Conservation (phyloP, 1,140 invertebrate genomes). For the Dreissena polymorpha region DNA sequence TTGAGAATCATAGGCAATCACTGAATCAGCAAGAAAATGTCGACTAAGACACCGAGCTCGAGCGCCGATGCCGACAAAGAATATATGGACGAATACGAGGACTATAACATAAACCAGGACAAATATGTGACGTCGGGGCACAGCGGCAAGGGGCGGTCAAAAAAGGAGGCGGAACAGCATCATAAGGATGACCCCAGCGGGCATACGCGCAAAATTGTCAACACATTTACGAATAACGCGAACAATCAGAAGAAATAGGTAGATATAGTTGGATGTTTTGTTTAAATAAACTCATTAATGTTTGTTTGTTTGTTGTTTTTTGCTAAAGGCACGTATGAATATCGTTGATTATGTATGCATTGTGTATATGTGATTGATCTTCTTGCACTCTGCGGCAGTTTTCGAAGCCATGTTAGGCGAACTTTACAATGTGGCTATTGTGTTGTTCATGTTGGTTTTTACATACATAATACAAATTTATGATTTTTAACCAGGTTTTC, state of each 20-base stretch:
- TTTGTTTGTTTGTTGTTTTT: too few species aligned
- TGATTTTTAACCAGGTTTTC: too few species aligned
- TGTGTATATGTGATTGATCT: too few species aligned
- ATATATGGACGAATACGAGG: constrained; percentile 72
- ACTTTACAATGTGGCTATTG: too few species aligned
- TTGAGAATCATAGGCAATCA: too few species aligned
- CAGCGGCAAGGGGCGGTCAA: constrained; percentile 75
- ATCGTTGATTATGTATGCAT: too few species aligned
- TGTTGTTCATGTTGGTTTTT: too few species aligned
- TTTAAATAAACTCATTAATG: too few species aligned
- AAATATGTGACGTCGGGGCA: constrained; percentile 72
- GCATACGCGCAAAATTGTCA: constrained; percentile 72
- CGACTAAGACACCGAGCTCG: neutral
- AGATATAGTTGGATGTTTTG: neutral
- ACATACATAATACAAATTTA: too few species aligned
- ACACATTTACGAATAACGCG: constrained; percentile 73
- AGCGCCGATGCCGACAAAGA: constrained; percentile 55
- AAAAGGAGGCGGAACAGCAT: constrained; percentile 72
- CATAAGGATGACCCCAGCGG: constrained; percentile 72
- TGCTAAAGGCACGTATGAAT: too few species aligned
- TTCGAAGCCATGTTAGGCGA: too few species aligned
- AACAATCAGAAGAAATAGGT: constrained; percentile 59
- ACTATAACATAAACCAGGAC: constrained; percentile 73
- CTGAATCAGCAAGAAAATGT: constrained; percentile 21
- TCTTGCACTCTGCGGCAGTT: too few species aligned